Conservation (phyloP, 2,113 vertebrate species). For the Osmerus mordax region DNA sequence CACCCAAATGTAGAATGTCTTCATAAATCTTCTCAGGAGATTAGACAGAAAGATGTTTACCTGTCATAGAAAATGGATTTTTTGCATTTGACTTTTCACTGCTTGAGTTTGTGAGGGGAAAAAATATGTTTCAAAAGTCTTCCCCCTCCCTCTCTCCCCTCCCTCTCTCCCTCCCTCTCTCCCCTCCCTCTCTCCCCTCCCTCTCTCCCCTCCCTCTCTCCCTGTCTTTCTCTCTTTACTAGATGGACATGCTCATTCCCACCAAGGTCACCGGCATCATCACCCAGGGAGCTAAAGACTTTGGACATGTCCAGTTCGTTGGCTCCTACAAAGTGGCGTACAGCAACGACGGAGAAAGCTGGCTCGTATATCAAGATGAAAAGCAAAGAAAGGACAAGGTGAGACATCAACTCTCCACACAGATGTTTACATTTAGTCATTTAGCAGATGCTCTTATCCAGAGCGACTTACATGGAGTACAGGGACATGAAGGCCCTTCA, state of each 20-base stretch:
- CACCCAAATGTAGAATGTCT: slow-evolving; percentile 42
- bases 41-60: slow-evolving; percentile 45
- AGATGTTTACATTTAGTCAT: no score
- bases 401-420: slow-evolving; percentile 39
- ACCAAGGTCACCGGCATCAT: slow-evolving; percentile 97
- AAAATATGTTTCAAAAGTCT: neutral
- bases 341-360: slow-evolving; percentile 89
- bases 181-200: neutral
- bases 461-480: no score
- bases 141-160: slow-evolving; percentile 2
- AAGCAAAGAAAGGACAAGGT: slow-evolving; percentile 98
- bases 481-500: no score
- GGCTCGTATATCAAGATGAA: slow-evolving; percentile 92
- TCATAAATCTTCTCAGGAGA: slow-evolving; percentile 47
- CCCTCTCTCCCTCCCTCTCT: neutral
- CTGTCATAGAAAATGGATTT: slow-evolving; percentile 16
- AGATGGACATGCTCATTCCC: slow-evolving; percentile 90
- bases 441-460: no score
- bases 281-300: slow-evolving; percentile 98
- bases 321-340: slow-evolving; percentile 97
- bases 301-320: slow-evolving; percentile 96
- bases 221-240: slow-evolving; percentile 17
- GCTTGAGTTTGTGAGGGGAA: slow-evolving; percentile 1
- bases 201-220: neutral
- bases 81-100: slow-evolving; percentile 14